These are phyloP conservation scores for Suillia variegata DNA, from an alignment of 2,888 invertebrate species.

Conservation along the genomic window DNA sequence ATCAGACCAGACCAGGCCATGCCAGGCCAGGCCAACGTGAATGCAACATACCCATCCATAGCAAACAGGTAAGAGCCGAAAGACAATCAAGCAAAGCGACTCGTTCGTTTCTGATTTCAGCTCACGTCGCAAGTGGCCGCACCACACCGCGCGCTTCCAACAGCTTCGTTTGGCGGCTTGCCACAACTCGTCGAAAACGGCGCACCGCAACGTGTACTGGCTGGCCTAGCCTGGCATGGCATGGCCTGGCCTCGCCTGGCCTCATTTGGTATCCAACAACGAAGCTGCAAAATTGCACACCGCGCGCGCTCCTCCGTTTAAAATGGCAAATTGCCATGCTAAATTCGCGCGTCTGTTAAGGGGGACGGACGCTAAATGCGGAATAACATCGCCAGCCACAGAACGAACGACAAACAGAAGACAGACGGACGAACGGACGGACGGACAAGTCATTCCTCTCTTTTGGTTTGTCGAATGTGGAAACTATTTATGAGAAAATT, in stretches of 20 bases:
- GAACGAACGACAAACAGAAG: not conserved
- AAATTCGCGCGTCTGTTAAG: not conserved
- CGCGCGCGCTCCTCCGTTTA: constrained; percentile 40
- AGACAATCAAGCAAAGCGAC: too few relatives aligned
- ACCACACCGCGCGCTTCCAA: not conserved
- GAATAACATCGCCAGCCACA: not conserved
- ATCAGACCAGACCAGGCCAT: not conserved
- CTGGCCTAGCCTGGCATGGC: not conserved
- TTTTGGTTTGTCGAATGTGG: too few relatives aligned
- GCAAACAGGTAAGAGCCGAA: not conserved
- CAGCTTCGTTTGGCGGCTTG: not conserved
- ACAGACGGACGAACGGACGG: too few relatives aligned
- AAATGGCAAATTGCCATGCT: constrained; percentile 53
- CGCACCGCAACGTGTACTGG: not conserved
- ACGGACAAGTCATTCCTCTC: too few relatives aligned
- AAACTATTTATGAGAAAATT: too few relatives aligned
- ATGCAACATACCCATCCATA: not conserved
- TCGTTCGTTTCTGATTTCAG: too few relatives aligned
- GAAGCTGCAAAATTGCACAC: constrained; percentile 48
- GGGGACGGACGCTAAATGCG: constrained; percentile 34
- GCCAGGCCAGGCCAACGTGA: too few relatives aligned
- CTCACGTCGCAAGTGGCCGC: not conserved
- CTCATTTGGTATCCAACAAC: constrained; percentile 42
- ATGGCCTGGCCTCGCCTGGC: constrained; percentile 13
- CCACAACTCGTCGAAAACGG: not conserved